Evolutionary conservation across 2,888 invertebrate species (phyloP), one percentile per base, ranked within the genome.

Genomic region (Crossocerus cetratus): DNA sequence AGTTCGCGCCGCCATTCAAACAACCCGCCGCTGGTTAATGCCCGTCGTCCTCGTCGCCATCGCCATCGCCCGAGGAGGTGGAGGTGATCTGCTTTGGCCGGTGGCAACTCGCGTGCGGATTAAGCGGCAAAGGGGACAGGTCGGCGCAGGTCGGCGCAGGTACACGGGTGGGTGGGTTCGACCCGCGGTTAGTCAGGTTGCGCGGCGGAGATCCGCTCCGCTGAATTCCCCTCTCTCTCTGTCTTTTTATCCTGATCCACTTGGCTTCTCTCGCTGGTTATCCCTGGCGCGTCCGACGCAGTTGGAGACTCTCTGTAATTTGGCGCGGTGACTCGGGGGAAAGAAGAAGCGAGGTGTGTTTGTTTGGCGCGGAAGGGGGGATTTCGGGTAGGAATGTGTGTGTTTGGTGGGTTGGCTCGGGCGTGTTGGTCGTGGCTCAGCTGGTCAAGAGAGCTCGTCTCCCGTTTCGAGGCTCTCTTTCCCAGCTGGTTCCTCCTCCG

Each of bases 141-240:
- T 65, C 53, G 83, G 82, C 82, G 81, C 78, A 84, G 85, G 83
- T 8, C 5, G 82, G 81, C 78, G 83, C 86, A 83, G 79, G 82
- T 82, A 74, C 80, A 84, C 83, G 83, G 86, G 79, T 79, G 83
- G 83, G 71, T 84, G 83, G 77, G 83, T 83, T 84, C 80, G 74
- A 80, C 75, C 76, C 82, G 82, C 82, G 83, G 84, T 85, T 82
- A 82, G 83, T 83, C 83, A 83, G 81, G 84, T 86, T 83, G 80
- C 78, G 75, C 82, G n/a, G n/a, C 86, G 88, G 87, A 87, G 85
- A 87, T 88, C 74, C 86, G 88, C 86, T 86, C 81, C 84, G 87
- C 75, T 86, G 86, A 78, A 78, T 84, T 82, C 80, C 80, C 67
- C 78, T 78, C 72, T 69, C 63, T 65, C 69, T 44, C 45, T 59